phyloP scores from a whole-genome alignment of 1,140 invertebrate species.

The Mylabris phalerata region DNA sequence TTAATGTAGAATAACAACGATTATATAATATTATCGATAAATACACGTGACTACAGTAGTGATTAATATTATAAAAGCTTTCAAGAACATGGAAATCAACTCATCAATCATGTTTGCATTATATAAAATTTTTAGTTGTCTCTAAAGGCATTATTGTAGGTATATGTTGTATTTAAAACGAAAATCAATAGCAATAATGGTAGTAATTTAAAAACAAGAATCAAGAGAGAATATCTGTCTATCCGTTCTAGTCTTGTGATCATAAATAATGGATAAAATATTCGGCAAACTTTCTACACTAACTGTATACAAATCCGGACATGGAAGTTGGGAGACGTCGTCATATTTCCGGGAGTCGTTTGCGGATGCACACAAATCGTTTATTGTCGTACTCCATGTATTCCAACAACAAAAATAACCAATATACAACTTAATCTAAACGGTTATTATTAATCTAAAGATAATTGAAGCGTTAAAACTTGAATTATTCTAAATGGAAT shows the following conservation, averaged over 20 bases:
- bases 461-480: too few relatives aligned
- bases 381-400: neutral
- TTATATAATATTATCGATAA: too few relatives aligned
- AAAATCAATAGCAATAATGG: neutral
- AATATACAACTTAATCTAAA: too few relatives aligned
- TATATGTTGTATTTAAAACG: too few relatives aligned
- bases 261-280: slow-evolving; percentile 33
- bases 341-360: slow-evolving; percentile 28
- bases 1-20: too few relatives aligned
- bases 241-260: slow-evolving; percentile 23
- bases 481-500: too few relatives aligned
- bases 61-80: neutral
- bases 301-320: slow-evolving; percentile 17
- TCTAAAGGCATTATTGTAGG: neutral
- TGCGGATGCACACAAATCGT: slow-evolving; percentile 16
- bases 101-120: neutral
- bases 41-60: neutral
- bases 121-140: neutral
- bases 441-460: too few relatives aligned
- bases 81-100: neutral
- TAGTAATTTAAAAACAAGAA: neutral
- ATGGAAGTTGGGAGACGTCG: slow-evolving; percentile 22
- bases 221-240: neutral
- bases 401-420: too few relatives aligned
- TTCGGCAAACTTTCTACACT: slow-evolving; percentile 23